These are phyloP conservation scores for Pseudorhombus dupliciocellatus DNA, from an alignment of 2,113 vertebrate species.

Conservation along the genomic window DNA sequence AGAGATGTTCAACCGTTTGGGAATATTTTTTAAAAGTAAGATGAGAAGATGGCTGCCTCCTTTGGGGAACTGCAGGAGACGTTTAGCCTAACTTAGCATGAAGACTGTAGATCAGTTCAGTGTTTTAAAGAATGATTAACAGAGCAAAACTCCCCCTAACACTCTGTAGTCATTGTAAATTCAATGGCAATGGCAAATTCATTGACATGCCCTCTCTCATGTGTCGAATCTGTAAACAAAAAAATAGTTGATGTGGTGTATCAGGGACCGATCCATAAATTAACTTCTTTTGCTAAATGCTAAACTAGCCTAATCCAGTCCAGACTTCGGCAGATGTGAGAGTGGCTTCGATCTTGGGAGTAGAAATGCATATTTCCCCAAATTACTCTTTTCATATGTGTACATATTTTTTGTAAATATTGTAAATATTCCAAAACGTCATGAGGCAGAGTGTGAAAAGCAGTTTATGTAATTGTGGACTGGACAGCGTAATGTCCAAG, in stretches of 20 bases:
- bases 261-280: no score
- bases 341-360: not conserved
- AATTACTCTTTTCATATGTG: constrained; percentile 37
- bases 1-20: not conserved
- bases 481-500: not conserved
- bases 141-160: no score
- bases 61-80: not conserved
- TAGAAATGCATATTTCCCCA: constrained; percentile 1
- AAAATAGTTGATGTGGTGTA: no score
- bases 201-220: no score
- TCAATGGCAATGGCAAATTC: no score
- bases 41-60: not conserved
- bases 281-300: no score
- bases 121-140: no score
- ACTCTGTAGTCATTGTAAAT: no score
- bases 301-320: no score
- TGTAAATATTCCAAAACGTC: constrained; percentile 70
- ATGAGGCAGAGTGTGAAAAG: not conserved
- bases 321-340: not conserved
- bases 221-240: no score
- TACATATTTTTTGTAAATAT: constrained; percentile 72
- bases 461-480: constrained; percentile 12
- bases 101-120: not conserved
- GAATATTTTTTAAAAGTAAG: not conserved
- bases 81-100: not conserved